Conservation (phyloP, 2,888 invertebrate species). For the Netelia melanura region DNA sequence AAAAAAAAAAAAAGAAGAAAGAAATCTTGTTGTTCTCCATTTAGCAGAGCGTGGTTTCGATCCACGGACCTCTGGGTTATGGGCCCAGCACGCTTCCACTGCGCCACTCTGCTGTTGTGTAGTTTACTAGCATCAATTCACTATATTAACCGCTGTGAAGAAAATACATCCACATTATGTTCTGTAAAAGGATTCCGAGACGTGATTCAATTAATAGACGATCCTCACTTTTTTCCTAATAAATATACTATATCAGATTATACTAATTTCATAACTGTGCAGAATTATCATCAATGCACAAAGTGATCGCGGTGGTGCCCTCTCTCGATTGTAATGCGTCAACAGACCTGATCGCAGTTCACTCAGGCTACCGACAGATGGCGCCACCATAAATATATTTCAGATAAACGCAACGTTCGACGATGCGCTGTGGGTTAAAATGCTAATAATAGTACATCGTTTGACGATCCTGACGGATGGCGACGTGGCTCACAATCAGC, state of each 20-base stretch:
- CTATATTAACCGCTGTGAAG: too few species aligned
- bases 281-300: not conserved
- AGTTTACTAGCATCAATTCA: too few species aligned
- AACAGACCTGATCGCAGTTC: not conserved
- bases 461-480: slow-evolving; percentile 39
- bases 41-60: slow-evolving; percentile 80
- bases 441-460: not conserved
- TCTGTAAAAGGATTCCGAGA: not conserved
- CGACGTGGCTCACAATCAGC: not conserved
- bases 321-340: not conserved
- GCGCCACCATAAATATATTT: not conserved
- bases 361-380: not conserved
- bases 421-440: too few species aligned
- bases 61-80: slow-evolving; percentile 85
- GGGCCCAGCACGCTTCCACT: slow-evolving; percentile 86
- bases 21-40: not conserved
- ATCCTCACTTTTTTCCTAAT: too few species aligned
- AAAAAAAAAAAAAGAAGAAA: slow-evolving; percentile 10
- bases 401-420: too few species aligned
- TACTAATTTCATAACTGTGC: too few species aligned
- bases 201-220: too few species aligned
- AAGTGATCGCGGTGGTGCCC: not conserved
- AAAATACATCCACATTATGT: not conserved
- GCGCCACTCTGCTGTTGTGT: slow-evolving; percentile 84
- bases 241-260: not conserved